Evolutionary conservation across 2,113 vertebrate species (phyloP).

Genomic region (Patagioenas fasciata): DNA sequence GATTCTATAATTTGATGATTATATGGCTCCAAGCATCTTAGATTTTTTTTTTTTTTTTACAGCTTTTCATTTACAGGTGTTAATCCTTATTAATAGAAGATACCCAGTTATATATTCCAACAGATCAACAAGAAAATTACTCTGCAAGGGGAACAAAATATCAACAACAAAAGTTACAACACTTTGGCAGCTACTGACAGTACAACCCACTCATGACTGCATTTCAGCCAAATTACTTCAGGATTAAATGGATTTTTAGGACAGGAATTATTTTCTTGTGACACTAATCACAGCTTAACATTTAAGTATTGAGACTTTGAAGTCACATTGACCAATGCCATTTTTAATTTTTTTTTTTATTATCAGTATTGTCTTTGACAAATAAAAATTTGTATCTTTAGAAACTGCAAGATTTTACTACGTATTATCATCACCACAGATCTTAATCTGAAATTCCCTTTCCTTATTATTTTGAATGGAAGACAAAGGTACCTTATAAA

Average conservation of each 20-base stretch:
- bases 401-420: not conserved
- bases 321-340: accelerated
- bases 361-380: not conserved
- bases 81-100: not conserved
- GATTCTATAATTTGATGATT: no score
- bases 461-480: not conserved
- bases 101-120: not conserved
- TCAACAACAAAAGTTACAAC: not conserved
- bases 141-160: not conserved
- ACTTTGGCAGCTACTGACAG: accelerated
- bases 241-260: not conserved
- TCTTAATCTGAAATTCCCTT: not conserved
- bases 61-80: accelerated
- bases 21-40: no score
- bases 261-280: not conserved
- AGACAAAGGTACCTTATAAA: not conserved
- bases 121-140: accelerated
- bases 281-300: not conserved
- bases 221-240: not conserved
- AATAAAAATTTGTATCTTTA: not conserved
- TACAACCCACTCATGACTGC: not conserved
- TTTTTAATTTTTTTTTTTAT: not conserved
- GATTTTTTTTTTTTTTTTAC: not conserved
- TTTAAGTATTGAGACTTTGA: not conserved
- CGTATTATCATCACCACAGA: accelerated